Percentiles rank a stretch among this genome's conserved stretches.
Evolutionary conservation across 2,888 invertebrate species (phyloP).

Genomic region (Eristalinus aeneus): DNA sequence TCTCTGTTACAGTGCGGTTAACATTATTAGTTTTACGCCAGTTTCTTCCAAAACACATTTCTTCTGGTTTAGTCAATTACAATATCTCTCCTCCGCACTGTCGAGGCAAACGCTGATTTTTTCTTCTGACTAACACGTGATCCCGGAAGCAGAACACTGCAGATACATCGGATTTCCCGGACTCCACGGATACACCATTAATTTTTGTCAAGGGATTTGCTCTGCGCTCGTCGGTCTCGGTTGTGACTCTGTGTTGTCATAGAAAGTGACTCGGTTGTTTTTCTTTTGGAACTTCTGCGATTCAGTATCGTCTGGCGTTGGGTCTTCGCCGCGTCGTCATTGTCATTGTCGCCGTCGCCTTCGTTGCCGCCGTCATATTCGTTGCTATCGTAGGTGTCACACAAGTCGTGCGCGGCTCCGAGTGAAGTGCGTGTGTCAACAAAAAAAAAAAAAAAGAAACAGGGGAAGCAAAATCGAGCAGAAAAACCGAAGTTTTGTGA

Average conservation of each 20-base stretch:
- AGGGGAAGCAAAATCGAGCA: too few relatives aligned
- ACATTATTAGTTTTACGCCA: slow-evolving; percentile 66
- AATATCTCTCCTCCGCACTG: slow-evolving; percentile 37
- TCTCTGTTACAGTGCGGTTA: slow-evolving; percentile 57
- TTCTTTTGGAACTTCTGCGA: background rate
- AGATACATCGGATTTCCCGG: background rate
- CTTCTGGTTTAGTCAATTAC: slow-evolving; percentile 56
- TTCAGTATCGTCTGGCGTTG: slow-evolving; percentile 17
- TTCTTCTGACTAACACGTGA: slow-evolving; percentile 32
- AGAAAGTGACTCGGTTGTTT: slow-evolving; percentile 22
- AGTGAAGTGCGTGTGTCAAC: background rate
- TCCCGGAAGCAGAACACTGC: slow-evolving; percentile 2
- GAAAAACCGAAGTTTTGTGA: too few relatives aligned
- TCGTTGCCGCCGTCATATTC: background rate
- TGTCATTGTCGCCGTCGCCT: background rate
- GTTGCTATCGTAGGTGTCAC: background rate
- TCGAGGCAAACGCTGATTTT: slow-evolving; percentile 11
- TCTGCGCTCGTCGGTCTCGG: background rate
- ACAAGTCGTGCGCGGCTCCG: background rate
- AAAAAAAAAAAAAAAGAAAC: background rate
- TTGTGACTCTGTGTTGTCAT: slow-evolving; percentile 6
- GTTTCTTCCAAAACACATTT: slow-evolving; percentile 65
- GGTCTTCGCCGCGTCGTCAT: background rate
- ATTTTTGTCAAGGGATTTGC: background rate
- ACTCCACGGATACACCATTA: background rate